These are phyloP conservation scores for Corythornis leucogaster DNA, from an alignment of 2,797 vertebrate genomes.

Conservation along the genomic window DNA sequence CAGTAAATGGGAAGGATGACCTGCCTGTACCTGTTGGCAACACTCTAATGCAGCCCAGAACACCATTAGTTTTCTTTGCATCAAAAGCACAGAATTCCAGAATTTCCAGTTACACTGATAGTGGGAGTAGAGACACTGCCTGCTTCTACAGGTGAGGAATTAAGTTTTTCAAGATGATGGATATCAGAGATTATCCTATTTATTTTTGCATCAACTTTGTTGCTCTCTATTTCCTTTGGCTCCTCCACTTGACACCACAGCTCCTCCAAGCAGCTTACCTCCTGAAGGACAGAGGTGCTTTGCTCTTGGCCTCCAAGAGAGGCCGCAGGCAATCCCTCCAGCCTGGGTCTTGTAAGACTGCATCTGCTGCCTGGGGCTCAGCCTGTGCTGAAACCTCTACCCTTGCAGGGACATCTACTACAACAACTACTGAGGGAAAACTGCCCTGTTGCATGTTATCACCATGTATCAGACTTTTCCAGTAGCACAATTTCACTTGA, in stretches of 20 bases:
- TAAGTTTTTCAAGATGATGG: neutral
- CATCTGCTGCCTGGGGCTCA: neutral
- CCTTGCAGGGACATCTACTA: neutral
- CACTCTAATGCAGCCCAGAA: neutral
- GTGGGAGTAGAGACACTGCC: accelerated
- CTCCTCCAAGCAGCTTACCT: neutral
- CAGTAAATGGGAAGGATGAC: neutral
- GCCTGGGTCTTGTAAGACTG: neutral
- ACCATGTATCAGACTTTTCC: neutral
- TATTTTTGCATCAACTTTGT: neutral
- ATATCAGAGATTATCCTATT: neutral
- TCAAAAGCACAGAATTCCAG: neutral
- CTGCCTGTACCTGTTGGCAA: neutral
- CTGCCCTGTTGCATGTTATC: neutral
- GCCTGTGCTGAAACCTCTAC: neutral
- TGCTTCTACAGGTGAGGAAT: neutral
- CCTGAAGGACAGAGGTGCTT: neutral
- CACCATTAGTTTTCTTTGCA: neutral
- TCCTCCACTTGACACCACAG: accelerated
- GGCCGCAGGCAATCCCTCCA: neutral
- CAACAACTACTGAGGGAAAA: neutral
- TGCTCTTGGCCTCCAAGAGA: neutral
- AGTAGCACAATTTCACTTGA: neutral
- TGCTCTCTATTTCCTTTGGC: neutral
- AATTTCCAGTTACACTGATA: neutral